Conservation (phyloP, 2,113 vertebrate species). For the Tenrec ecaudatus region DNA sequence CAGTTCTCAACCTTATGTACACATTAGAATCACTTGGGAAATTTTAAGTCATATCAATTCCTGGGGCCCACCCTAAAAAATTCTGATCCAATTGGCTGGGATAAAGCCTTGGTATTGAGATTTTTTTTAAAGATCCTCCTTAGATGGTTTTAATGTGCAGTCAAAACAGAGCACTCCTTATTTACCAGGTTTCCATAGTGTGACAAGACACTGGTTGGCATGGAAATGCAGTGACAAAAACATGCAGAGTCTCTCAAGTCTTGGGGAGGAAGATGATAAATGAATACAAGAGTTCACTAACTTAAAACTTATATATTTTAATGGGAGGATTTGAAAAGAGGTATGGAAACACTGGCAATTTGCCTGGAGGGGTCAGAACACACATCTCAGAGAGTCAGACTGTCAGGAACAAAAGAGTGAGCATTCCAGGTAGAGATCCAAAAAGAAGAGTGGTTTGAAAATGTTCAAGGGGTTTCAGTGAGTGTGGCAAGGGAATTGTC, state of each 20-base stretch:
- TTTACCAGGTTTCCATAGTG: neutral
- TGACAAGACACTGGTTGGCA: neutral
- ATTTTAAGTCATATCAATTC: neutral
- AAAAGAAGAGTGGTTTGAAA: neutral
- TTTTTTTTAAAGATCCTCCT: neutral
- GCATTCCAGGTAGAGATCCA: neutral
- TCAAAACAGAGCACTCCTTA: conserved; percentile 1
- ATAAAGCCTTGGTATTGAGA: neutral
- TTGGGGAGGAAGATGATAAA: conserved; percentile 15
- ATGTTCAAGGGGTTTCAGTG: neutral
- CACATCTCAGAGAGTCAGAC: neutral
- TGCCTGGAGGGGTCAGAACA: neutral
- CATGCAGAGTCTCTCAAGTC: neutral
- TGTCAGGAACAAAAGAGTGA: conserved; percentile 1
- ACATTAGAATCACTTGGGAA: conserved; percentile 6
- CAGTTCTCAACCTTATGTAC: neutral
- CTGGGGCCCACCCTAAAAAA: neutral
- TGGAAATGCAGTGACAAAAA: conserved; percentile 14
- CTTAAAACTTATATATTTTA: conserved; percentile 22
- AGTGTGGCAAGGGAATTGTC: neutral
- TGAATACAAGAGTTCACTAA: conserved; percentile 26
- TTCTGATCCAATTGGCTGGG: conserved; percentile 13
- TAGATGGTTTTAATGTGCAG: conserved; percentile 1
- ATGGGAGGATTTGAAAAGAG: neutral
- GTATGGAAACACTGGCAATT: neutral